Evolutionary conservation across 2,888 invertebrate species (phyloP).

Genomic region (Parnassius orleans): DNA sequence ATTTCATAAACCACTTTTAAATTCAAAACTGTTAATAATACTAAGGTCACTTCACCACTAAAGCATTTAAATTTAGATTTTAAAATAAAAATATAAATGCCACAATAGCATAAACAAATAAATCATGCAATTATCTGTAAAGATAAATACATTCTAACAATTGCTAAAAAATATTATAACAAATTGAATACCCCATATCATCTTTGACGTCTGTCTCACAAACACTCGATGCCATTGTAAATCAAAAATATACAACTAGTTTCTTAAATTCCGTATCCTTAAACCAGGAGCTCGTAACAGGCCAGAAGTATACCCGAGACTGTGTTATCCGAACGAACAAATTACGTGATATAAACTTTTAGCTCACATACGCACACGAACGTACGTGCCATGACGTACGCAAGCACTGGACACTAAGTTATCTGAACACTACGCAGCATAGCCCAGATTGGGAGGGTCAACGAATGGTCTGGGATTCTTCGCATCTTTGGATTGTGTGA

Average conservation of each 20-base stretch:
- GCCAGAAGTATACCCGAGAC: conserved; percentile 4
- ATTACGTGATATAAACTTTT: conserved; percentile 2
- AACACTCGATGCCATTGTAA: conserved; percentile 5
- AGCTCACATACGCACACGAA: not conserved
- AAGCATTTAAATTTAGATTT: too few species aligned
- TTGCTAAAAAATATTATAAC: not conserved
- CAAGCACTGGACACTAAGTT: conserved; percentile 13
- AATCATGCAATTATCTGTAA: not conserved
- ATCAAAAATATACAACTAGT: not conserved
- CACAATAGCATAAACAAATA: too few species aligned
- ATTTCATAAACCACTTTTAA: too few species aligned
- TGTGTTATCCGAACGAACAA: conserved; percentile 3
- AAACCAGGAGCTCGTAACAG: conserved; percentile 13
- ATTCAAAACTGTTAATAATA: too few species aligned
- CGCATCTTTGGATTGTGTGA: not conserved
- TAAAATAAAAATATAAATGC: not conserved
- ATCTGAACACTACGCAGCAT: conserved; percentile 18
- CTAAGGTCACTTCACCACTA: too few species aligned
- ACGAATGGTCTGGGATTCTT: conserved; percentile 14
- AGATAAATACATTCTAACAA: not conserved
- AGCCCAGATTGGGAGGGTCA: conserved; percentile 22
- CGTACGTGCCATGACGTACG: conserved; percentile 11
- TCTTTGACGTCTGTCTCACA: conserved; percentile 7
- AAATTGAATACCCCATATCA: conserved; percentile 10
- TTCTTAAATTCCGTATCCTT: not conserved